Base-by-base conservation (phyloP, 1,140 invertebrate species). In the Sycophila sp. region DNA sequence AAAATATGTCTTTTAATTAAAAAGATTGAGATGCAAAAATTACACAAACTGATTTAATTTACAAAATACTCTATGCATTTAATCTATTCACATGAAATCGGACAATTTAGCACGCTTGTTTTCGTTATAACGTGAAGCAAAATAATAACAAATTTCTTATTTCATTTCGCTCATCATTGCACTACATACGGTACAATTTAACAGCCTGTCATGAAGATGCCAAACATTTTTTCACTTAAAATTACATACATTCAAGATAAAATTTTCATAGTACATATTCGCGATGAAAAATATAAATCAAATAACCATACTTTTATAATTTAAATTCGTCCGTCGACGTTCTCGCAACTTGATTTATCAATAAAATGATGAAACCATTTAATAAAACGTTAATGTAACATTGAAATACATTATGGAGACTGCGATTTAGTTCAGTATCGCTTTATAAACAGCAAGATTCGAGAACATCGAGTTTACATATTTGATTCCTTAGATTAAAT, bases 401-500 rank as follows among this genome's bases (percentile, higher is more conserved):
- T n/a, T 60, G 24, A 15, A 60, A 40, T 69, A 53, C 45, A 51
- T 59, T 49, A 17, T 36, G 34, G 40, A 62, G 45, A 60, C 45
- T 38, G 42, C 40, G 34, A 60, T 69, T 69, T 60, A 32, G 17
- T 36, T 3, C 42, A 22, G 19, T 40, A 17, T 38, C 38, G 30
- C 36, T 58, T 22, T 60, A 69, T 4, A 63, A 69, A 69, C 45
- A 67, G 19, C 65, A 63, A 69, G 45, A 69, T 63, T 69, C 47
- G 68, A 69, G 59, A 69, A 69, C 68, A 63, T 55, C 68, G 47
- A 69, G 36, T 49, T 8, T n/a, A 63, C 45, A 69, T 63, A 63
- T 28, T 63, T 45, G 49, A 63, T 69, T 45, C 58, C 55, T n/a
- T 63, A 42, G 45, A 69, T 69, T 63, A 55, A 53, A 69, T 69